A percentile compares a stretch with the other conserved stretches of the same genome.
These are phyloP conservation scores for Epinephelus coioides DNA, from an alignment of 2,797 vertebrate genomes.

Conservation along the genomic window DNA sequence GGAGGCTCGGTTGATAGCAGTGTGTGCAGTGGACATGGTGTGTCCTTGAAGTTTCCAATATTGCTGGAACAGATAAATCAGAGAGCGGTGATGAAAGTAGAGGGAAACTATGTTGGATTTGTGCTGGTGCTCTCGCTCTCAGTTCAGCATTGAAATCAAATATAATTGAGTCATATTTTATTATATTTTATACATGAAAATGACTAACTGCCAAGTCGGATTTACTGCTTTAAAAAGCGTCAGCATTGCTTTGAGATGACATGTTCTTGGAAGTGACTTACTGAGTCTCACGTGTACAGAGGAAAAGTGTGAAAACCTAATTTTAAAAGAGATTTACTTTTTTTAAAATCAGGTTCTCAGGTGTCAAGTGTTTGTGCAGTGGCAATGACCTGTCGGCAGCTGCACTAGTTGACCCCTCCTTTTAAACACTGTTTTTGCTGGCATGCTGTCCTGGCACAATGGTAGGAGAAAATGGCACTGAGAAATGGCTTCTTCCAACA, in stretches of 20 bases:
- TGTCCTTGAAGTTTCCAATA: slow-evolving; percentile 60
- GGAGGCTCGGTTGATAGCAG: slow-evolving; percentile 44
- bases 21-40: slow-evolving; percentile 23
- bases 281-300: background rate
- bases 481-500: slow-evolving; percentile 36
- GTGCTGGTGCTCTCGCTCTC: background rate
- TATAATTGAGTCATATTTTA: background rate
- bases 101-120: background rate
- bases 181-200: background rate
- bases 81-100: slow-evolving; percentile 14
- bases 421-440: slow-evolving; percentile 59
- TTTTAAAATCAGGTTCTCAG: background rate
- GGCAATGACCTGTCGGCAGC: slow-evolving; percentile 51
- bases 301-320: background rate
- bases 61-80: slow-evolving; percentile 43
- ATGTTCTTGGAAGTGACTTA: slow-evolving; percentile 5
- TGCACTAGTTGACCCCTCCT: slow-evolving; percentile 42
- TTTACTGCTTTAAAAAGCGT: slow-evolving; percentile 11
- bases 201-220: background rate
- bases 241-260: slow-evolving; percentile 2
- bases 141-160: background rate
- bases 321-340: slow-evolving; percentile 6
- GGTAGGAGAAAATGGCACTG: slow-evolving; percentile 36
- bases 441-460: slow-evolving; percentile 43
- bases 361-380: slow-evolving; percentile 12